Base-by-base conservation (phyloP, 2,113 vertebrate species). In the Pseudorhombus dupliciocellatus region DNA sequence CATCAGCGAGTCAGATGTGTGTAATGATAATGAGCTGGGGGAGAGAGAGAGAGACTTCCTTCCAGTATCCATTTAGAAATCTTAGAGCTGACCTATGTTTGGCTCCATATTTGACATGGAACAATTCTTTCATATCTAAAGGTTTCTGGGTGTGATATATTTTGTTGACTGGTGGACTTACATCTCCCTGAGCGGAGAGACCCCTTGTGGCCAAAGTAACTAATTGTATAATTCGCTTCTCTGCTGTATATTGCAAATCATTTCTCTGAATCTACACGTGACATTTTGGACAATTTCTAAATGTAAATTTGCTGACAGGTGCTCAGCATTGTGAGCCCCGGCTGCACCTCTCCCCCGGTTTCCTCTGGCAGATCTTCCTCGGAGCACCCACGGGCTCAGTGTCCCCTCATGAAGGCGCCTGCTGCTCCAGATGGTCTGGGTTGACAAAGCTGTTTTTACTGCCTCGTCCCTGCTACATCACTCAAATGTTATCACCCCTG, bases 401-500 rank as follows among this genome's bases (percentile, higher is more conserved):
- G 42, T 70, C 40, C 58, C 46, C 42, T 18, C 8, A 15, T 64
- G 77, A 74, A 73, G 48, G 51, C 69, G 58, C 77, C 66, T 16
- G 56, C 31, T 42, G 56, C 71, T 83, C 84, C 87, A 89, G 90
- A 87, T 88, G 87, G 85, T 50, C 44, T 72, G 74, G 52, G 66
- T 73, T 79, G 75, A 87, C 70, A 79, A 79, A 83, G 68, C 67
- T 51, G 15, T 67, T 90, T 46, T 89, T 79, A 86, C 70, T 83
- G 73, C 77, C 64, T 81, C n/a, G 4, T 73, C 68, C 63, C 65
- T 77, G 79, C 85, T 31, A 73, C 86, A 85, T 89, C 84, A 88
- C 87, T 90, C 88, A 87, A 85, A 87, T 69, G 75, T 89, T 84
- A 88, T 88, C 84, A 65, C 85, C 73, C 72, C 64, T 82, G 84